phyloP scores from a whole-genome alignment of 2,797 vertebrate genomes.

The Pseudochromis fuscus region DNA sequence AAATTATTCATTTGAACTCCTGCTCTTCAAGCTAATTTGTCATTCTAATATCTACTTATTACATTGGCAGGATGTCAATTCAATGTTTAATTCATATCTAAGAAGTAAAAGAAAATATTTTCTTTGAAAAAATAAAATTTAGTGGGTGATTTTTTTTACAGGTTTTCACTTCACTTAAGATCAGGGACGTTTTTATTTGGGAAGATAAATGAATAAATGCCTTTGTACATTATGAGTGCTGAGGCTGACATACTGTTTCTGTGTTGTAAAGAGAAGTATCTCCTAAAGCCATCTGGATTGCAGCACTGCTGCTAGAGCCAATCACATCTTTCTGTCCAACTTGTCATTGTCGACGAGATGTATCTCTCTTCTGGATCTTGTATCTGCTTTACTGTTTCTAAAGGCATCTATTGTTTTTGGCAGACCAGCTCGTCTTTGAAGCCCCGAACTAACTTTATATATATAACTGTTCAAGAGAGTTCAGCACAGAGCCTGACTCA shows the following conservation, averaged over 20 bases:
- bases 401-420: neutral
- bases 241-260: neutral
- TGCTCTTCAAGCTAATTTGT: slow-evolving; percentile 75
- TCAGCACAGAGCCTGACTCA: neutral
- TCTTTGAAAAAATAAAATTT: slow-evolving; percentile 4
- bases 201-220: slow-evolving; percentile 2
- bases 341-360: neutral
- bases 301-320: neutral
- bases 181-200: slow-evolving; percentile 13
- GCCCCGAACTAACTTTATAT: neutral
- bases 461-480: neutral
- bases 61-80: slow-evolving; percentile 71
- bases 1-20: slow-evolving; percentile 78
- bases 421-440: neutral
- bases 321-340: neutral
- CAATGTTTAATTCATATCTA: slow-evolving; percentile 68
- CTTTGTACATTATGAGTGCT: neutral
- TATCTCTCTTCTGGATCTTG: neutral
- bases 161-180: slow-evolving; percentile 24
- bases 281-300: neutral
- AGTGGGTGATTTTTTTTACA: slow-evolving; percentile 21
- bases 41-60: slow-evolving; percentile 75
- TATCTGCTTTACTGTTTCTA: neutral
- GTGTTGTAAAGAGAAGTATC: neutral
- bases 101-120: slow-evolving; percentile 45